phyloP scores from a whole-genome alignment of 2,113 vertebrate genomes.

The Rhinichthys klamathensis region DNA sequence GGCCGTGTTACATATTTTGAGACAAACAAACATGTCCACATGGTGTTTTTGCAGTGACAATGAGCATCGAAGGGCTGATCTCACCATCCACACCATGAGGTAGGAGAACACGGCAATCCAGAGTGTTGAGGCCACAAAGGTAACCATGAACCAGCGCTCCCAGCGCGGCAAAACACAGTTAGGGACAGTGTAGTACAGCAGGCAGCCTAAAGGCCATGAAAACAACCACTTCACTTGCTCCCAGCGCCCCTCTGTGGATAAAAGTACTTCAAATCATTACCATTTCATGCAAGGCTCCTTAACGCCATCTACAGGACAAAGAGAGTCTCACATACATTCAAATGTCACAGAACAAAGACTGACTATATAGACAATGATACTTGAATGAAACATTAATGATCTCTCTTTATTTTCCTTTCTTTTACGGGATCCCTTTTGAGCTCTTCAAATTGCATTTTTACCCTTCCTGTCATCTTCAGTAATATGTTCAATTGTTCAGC shows the following conservation, averaged over 20 bases:
- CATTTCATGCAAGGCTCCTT: background rate
- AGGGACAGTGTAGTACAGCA: slow-evolving; percentile 78
- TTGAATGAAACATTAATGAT: background rate
- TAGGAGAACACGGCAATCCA: slow-evolving; percentile 84
- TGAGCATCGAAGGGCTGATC: background rate
- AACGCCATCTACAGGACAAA: slow-evolving; percentile 12
- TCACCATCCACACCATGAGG: slow-evolving; percentile 87
- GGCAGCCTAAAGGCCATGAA: slow-evolving; percentile 74
- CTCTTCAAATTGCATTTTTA: background rate
- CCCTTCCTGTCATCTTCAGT: background rate
- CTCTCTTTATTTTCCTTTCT: background rate
- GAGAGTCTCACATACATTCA: background rate
- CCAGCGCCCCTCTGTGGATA: slow-evolving; percentile 66
- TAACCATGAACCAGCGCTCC: slow-evolving; percentile 80
- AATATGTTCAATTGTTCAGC: background rate
- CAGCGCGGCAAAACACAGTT: slow-evolving; percentile 74
- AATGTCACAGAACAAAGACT: background rate
- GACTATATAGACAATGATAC: background rate
- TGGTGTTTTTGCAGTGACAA: background rate
- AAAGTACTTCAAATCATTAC: background rate
- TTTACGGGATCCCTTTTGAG: background rate
- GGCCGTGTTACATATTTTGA: background rate
- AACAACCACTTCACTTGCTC: slow-evolving; percentile 72
- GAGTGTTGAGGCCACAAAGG: slow-evolving; percentile 78
- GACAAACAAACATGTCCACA: background rate